Evolutionary conservation across 2,888 invertebrate genomes (phyloP).

Genomic region (Pachliopta kotzebuea): DNA sequence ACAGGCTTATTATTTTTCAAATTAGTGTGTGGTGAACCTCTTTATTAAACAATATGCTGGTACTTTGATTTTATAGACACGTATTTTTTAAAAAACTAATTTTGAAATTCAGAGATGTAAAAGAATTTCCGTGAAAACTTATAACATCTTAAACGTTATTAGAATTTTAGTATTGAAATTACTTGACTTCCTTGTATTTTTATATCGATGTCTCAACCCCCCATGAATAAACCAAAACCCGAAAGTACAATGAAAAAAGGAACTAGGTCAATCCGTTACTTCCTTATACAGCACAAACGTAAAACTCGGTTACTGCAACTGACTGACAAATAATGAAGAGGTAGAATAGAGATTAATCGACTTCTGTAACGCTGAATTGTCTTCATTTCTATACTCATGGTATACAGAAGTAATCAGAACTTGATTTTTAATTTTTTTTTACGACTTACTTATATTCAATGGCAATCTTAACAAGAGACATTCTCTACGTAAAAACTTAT

Average conservation of each 20-base stretch:
- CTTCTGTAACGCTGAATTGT: constrained; percentile 17
- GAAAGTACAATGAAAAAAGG: constrained; percentile 20
- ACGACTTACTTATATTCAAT: too few relatives aligned
- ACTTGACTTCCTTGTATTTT: constrained; percentile 5
- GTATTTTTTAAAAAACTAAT: too few relatives aligned
- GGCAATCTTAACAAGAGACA: too few relatives aligned
- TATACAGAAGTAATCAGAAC: not conserved
- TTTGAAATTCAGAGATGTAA: too few relatives aligned
- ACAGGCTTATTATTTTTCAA: too few relatives aligned
- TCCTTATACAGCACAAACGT: constrained; percentile 23
- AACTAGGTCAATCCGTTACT: constrained; percentile 24
- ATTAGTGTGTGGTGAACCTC: too few relatives aligned
- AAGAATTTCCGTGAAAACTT: too few relatives aligned
- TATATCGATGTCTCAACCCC: constrained; percentile 16
- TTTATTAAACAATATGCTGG: too few relatives aligned
- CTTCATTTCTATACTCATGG: constrained; percentile 11
- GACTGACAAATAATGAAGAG: constrained; percentile 28
- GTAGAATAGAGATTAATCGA: constrained; percentile 25
- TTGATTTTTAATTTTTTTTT: not conserved
- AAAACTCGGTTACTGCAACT: constrained; percentile 26
- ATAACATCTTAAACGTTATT: not conserved
- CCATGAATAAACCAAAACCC: constrained; percentile 14
- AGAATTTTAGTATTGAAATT: not conserved
- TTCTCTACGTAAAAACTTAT: too few relatives aligned
- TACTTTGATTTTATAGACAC: too few relatives aligned